A percentile compares a stretch with the other conserved stretches of the same genome.
These are phyloP conservation scores for Argyrosomus japonicus DNA, from an alignment of 2,113 vertebrate genomes.

Conservation along the genomic window DNA sequence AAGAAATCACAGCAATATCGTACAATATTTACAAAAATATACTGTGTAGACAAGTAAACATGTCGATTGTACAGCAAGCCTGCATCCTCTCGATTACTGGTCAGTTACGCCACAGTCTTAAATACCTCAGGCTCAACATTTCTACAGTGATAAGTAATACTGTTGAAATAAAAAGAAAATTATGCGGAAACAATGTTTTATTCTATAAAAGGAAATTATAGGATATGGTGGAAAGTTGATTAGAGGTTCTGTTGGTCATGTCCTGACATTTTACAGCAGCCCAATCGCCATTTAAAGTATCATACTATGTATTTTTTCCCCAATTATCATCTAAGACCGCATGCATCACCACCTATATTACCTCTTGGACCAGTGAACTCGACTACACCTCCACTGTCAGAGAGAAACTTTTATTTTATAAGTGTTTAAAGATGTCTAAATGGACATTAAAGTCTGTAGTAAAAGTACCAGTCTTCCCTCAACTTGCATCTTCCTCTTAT, in stretches of 20 bases:
- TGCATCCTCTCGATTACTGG: slow-evolving; percentile 1
- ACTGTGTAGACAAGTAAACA: slow-evolving; percentile 24
- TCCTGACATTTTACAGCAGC: neutral
- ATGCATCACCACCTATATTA: neutral
- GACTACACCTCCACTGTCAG: neutral
- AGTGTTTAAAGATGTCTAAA: too few species aligned
- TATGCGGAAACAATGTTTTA: neutral
- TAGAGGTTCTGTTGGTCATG: neutral
- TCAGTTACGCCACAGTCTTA: slow-evolving; percentile 14
- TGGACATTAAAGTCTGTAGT: too few species aligned
- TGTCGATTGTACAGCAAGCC: slow-evolving; percentile 35
- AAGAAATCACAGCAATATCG: slow-evolving; percentile 50
- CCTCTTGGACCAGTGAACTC: neutral
- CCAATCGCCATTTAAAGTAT: neutral
- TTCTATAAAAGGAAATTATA: neutral
- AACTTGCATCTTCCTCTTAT: neutral
- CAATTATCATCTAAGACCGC: neutral
- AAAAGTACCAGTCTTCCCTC: slow-evolving; percentile 29
- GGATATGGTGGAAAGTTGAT: neutral
- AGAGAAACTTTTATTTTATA: neutral
- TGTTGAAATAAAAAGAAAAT: neutral
- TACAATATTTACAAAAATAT: slow-evolving; percentile 78
- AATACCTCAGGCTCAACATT: slow-evolving; percentile 27
- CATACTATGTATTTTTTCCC: neutral
- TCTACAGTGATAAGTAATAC: slow-evolving; percentile 42